Evolutionary conservation across 2,113 vertebrate species (phyloP), one percentile per base, ranked within the genome.

Genomic region (Mesembrinibis cayennensis): DNA sequence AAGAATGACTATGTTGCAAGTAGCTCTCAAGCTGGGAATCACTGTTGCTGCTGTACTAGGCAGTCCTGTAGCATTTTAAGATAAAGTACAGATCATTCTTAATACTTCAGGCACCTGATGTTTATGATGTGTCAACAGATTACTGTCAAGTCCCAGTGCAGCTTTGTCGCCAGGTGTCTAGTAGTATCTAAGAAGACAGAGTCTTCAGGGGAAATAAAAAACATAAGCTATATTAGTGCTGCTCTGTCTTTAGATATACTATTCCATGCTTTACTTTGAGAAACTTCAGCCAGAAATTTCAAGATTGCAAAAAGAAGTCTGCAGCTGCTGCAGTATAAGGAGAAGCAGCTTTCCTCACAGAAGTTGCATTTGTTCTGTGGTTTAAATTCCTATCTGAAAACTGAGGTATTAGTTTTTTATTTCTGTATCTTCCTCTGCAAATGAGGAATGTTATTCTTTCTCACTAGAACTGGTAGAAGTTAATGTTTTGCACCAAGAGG

Each of bases 161-260:
- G 78, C 84, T 97, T 96, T 42, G 30, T 97, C 9, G 6, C 94
- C 91, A 97, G 85, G 88, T 97, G 91, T 90, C 74, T 95, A 84
- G 71, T 47, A 53, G 49, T 76, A 85, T 10, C 50, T 83, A 80
- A 58, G 61, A 86, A 73, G 36, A 83, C 11, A 40, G 36, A 83
- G n/a, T 89, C 74, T 90, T 96, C 63, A 63, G 38, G 67, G 61
- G 50, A 80, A 53, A 72, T 79, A 16, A 82, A 58, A 86, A 36
- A 1, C 58, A 16, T 79, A 62, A 94, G 19, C 63, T 93, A n/a
- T 88, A 82, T 91, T 91, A 82, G 25, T 71, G n/a, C 42, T 94
- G 59, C 61, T 95, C 52, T 95, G 27, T 63, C 87, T 95, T 94
- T 82, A 71, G 42, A 22, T 49, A 47, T 22, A 32, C 14, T 92